Percentiles rank a stretch among this genome's conserved stretches.
Conservation (phyloP, 2,797 vertebrate species). For the Eulemur mongoz region DNA sequence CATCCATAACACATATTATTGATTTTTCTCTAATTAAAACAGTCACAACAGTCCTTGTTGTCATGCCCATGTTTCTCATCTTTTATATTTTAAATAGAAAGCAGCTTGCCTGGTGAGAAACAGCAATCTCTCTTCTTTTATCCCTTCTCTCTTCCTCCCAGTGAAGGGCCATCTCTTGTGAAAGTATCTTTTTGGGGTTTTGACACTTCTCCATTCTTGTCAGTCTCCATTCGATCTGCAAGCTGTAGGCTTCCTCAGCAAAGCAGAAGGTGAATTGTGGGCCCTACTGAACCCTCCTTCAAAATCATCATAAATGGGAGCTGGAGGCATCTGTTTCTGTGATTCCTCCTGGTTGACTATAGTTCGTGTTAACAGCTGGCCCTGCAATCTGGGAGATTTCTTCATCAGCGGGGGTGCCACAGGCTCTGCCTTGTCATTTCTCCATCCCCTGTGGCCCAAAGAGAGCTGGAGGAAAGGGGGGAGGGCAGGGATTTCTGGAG, state of each 20-base stretch:
- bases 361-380: neutral
- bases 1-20: slow-evolving; percentile 54
- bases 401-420: slow-evolving; percentile 28
- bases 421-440: slow-evolving; percentile 1
- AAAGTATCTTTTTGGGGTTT: neutral
- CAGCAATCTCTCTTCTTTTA: slow-evolving; percentile 20
- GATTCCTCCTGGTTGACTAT: slow-evolving; percentile 51
- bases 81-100: slow-evolving; percentile 72
- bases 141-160: neutral
- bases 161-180: neutral
- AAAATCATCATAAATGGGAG: neutral
- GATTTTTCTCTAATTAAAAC: slow-evolving; percentile 75
- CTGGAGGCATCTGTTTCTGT: slow-evolving; percentile 49
- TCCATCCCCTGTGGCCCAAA: neutral
- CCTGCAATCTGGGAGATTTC: slow-evolving; percentile 43
- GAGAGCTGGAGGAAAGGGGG: neutral
- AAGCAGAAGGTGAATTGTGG: slow-evolving; percentile 14
- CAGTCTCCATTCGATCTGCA: neutral
- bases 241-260: neutral
- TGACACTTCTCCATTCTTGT: slow-evolving; percentile 29
- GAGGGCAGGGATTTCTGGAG: neutral
- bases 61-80: slow-evolving; percentile 58
- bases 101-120: slow-evolving; percentile 62
- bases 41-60: slow-evolving; percentile 69
- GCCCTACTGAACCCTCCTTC: neutral